Percentiles rank a stretch among this genome's conserved stretches.
Evolutionary conservation across 2,888 invertebrate species (phyloP).

Genomic region (Phyllotreta cruciferae): DNA sequence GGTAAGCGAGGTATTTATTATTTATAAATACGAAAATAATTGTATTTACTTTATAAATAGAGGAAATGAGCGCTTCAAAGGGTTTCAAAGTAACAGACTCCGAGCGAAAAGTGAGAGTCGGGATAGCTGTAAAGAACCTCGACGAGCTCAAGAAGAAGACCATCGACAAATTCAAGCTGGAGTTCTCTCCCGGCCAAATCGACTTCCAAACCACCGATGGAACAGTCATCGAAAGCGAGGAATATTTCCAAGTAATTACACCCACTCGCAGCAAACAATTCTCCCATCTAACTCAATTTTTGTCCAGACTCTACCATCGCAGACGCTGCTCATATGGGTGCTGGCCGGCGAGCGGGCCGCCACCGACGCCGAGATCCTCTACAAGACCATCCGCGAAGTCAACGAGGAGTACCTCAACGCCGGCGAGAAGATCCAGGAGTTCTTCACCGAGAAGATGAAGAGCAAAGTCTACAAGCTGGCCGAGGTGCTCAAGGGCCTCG

Average conservation of each 20-base stretch:
- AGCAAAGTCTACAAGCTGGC: constrained; percentile 63
- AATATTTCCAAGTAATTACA: constrained; percentile 65
- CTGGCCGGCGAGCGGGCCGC: constrained; percentile 56
- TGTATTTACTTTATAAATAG: constrained; percentile 10
- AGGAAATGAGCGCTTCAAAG: constrained; percentile 62
- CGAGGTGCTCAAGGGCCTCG: constrained; percentile 58
- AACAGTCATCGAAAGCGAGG: constrained; percentile 75
- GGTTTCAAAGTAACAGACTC: constrained; percentile 79
- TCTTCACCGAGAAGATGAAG: constrained; percentile 74
- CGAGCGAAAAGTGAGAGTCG: constrained; percentile 71
- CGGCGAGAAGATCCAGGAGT: constrained; percentile 75
- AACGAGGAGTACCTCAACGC: constrained; percentile 74
- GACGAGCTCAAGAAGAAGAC: constrained; percentile 74
- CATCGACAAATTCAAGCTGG: constrained; percentile 65
- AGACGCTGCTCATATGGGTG: constrained; percentile 73
- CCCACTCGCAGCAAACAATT: too few relatives aligned
- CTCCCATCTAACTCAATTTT: not conserved
- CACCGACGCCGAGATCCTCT: constrained; percentile 73
- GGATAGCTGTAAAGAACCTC: constrained; percentile 72
- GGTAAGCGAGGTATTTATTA: not conserved
- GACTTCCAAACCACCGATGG: constrained; percentile 66
- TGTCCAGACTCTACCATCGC: constrained; percentile 70
- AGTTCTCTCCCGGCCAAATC: constrained; percentile 50
- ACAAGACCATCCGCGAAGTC: constrained; percentile 72
- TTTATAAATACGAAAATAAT: not conserved